Evolutionary conservation across 2,797 vertebrate species (phyloP), one percentile per base, ranked within the genome.

Genomic region (Oreochromis grahami): DNA sequence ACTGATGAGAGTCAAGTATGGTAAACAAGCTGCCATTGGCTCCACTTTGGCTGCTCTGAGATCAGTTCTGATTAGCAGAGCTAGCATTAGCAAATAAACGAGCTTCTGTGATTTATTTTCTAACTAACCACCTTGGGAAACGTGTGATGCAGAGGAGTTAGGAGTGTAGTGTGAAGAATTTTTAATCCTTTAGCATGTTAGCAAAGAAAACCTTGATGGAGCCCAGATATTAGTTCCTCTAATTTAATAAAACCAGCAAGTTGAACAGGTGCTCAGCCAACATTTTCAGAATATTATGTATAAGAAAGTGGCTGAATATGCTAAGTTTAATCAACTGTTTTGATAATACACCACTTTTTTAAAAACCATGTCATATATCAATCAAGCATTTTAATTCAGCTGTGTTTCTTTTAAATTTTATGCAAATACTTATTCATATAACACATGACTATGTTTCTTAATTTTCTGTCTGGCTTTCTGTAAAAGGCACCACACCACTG

Each of bases 231-330:
- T 19, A 34, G 15, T 34, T 60, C 17, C 6, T 60, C 32, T 60
- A 17, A 17, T 60, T 60, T 65, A 65, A 5, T 21, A 65, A 65
- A 41, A 65, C 34, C 8, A 34, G 38, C n/a, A 65, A 41, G 60
- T 41, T 65, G 11, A 65, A 65, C 60, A 65, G 34, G 60, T 14
- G 12, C 60, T 65, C 34, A 41, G 21, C 34, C 19, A 65, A 21
- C 7, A 65, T 21, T 65, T 41, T 12, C 60, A 41, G 36, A 68
- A 24, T 68, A 68, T 41, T 21, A 15, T 38, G n/a, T 24, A 24
- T 41, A 24, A 0, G 0, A 41, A 24, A 65, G 4, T 41, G 36
- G 5, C 21, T 43, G 8, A 68, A 43, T 43, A 24, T 15, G 8
- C n/a, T 26, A 43, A 68, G 38, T 68, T 43, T 43, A 43, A 70